These are phyloP conservation scores for Daboia siamensis DNA, from an alignment of 2,113 vertebrate species.

Conservation along the genomic window DNA sequence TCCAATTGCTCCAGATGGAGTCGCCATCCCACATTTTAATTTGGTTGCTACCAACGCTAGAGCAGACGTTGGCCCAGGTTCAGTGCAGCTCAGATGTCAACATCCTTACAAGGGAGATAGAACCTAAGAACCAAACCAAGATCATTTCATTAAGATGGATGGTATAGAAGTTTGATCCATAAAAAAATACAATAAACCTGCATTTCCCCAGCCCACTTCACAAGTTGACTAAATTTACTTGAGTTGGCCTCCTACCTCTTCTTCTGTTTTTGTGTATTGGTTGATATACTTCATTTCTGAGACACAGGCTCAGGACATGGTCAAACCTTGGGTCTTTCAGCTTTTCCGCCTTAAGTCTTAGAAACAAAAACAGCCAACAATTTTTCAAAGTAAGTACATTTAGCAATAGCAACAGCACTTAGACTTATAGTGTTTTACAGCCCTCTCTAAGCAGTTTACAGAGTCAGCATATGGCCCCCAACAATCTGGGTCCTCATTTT, in stretches of 20 bases:
- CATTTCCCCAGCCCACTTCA: not conserved
- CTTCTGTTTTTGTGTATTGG: not conserved
- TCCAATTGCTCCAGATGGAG: not conserved
- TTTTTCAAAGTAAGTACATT: not conserved
- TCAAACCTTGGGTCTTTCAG: not conserved
- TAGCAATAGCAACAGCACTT: too few species aligned
- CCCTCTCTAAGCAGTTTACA: too few species aligned
- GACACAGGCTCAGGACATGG: accelerated
- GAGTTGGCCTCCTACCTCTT: not conserved
- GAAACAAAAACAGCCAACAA: not conserved
- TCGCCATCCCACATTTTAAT: not conserved
- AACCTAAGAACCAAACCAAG: not conserved
- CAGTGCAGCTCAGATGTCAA: not conserved
- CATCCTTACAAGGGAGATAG: not conserved
- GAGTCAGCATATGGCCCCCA: too few species aligned
- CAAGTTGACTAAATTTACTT: not conserved
- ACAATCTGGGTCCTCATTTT: too few species aligned
- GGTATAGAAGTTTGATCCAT: not conserved
- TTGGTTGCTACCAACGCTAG: not conserved
- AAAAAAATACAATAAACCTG: not conserved
- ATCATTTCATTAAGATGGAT: not conserved
- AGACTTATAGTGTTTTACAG: too few species aligned
- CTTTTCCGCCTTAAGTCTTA: not conserved
- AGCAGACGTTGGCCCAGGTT: not conserved
- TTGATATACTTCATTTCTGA: accelerated